Base-by-base conservation (phyloP, 2,113 vertebrate species). In the Phaethon lepturus region DNA sequence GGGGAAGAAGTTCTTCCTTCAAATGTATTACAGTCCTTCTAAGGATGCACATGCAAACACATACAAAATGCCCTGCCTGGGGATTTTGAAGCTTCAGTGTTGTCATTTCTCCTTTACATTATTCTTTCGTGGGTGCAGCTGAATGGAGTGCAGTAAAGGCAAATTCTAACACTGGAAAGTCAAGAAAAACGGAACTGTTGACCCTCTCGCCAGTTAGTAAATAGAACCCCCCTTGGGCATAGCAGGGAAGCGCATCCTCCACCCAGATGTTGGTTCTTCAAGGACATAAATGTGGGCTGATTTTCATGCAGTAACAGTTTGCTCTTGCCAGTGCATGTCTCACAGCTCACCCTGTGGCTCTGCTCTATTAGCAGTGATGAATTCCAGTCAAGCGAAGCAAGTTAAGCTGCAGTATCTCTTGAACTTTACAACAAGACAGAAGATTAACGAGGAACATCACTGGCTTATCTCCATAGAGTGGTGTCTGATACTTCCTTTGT, bases 221-320 rank as follows among this genome's bases (percentile, higher is more conserved):
- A 86, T 31, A 89, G 53, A 95, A 79, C 4, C 7, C 8, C 7
- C 40, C 9, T 26, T 44, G 20, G 64, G 64, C 75, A 86, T 62
- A 69, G 52, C 77, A 93, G 86, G 72, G 59, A 94, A 90, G 42
- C 4, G 5, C 19, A 84, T 86, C 52, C 67, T 91, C 68, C 58
- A 66, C 83, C 55, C 77, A 75, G 68, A 35, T 38, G 81, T 68
- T 40, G 13, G 40, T 81, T 97, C 86, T 96, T 91, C 93, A 93
- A 92, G 93, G 72, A 77, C 74, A 45, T 66, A 53, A 68, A 22
- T 50, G 77, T 71, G 49, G 76, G 81, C 33, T 90, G 73, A 91
- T 93, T 97, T 96, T 94, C 90, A 93, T 83, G 88, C 92, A 86
- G 45, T 66, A 97, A 86, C 79, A 80, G 77, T 91, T 92, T 93